A percentile compares a stretch with the other conserved stretches of the same genome.
phyloP scores from a whole-genome alignment of 2,888 invertebrate species.

The Ormyrus labotus region DNA sequence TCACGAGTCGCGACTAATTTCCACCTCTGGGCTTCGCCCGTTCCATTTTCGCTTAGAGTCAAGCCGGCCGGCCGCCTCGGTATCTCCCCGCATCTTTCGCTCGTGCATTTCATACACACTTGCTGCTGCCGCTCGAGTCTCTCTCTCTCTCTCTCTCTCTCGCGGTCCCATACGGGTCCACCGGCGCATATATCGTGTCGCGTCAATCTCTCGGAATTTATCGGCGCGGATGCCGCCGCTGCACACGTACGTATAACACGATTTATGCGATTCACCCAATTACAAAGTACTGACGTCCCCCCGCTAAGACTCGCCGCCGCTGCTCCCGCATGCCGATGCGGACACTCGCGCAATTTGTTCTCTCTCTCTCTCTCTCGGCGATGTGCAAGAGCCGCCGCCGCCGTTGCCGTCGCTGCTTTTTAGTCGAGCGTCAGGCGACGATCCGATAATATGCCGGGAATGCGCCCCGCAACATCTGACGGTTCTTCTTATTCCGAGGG shows the following conservation, averaged over 20 bases:
- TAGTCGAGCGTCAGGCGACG: background rate
- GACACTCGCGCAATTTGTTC: constrained; percentile 51
- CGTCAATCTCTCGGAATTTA: constrained; percentile 61
- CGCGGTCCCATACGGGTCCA: constrained; percentile 36
- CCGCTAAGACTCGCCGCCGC: background rate
- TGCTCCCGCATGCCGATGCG: constrained; percentile 45
- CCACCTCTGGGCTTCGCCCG: too few relatives aligned
- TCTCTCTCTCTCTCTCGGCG: background rate
- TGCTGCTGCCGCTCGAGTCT: background rate
- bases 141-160: too few relatives aligned
- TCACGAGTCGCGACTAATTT: too few relatives aligned
- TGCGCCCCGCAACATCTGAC: constrained; percentile 29
- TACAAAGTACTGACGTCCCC: constrained; percentile 59
- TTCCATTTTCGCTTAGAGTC: too few relatives aligned
- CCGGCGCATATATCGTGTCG: constrained; percentile 58
- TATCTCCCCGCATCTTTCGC: constrained; percentile 4
- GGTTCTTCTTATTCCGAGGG: background rate
- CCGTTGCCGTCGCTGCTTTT: too few relatives aligned
- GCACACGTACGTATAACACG: constrained; percentile 53
- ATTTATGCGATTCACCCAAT: constrained; percentile 63
- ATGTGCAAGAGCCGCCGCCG: background rate
- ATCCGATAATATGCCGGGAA: constrained; percentile 53
- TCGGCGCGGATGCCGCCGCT: constrained; percentile 30
- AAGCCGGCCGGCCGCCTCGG: too few relatives aligned
- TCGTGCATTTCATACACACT: background rate